Percentiles rank a stretch among this genome's conserved stretches.
Evolutionary conservation across 1,140 invertebrate genomes (phyloP).

Genomic region (Rhopalosiphum maidis): DNA sequence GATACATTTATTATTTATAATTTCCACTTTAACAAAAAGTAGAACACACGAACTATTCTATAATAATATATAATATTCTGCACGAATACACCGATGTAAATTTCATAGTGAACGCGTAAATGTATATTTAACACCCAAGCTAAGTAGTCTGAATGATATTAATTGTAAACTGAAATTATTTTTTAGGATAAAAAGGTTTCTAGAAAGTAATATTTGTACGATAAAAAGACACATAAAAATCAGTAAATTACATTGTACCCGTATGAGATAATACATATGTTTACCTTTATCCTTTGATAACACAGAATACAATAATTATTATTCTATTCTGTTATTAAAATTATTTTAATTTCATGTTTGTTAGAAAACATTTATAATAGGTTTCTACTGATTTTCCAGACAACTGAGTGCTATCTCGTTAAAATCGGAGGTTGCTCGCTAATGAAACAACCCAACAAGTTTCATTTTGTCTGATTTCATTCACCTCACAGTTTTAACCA

Average conservation of each 20-base stretch:
- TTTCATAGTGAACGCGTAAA: not conserved
- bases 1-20: not conserved
- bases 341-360: not conserved
- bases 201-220: not conserved
- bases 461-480: not conserved
- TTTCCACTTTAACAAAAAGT: slow-evolving; percentile 1
- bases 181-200: not conserved
- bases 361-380: not conserved
- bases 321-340: not conserved
- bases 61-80: not conserved
- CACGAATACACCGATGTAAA: not conserved
- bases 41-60: not conserved
- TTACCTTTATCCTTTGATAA: not conserved
- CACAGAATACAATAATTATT: not conserved
- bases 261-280: no score
- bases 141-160: not conserved
- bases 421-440: not conserved
- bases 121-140: not conserved
- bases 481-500: not conserved
- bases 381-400: not conserved
- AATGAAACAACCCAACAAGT: slow-evolving; percentile 31
- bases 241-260: not conserved
- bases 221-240: not conserved
- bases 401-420: not conserved
- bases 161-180: not conserved